Conservation (phyloP, 1,140 invertebrate species). For the Oncopodura yosiiana region DNA sequence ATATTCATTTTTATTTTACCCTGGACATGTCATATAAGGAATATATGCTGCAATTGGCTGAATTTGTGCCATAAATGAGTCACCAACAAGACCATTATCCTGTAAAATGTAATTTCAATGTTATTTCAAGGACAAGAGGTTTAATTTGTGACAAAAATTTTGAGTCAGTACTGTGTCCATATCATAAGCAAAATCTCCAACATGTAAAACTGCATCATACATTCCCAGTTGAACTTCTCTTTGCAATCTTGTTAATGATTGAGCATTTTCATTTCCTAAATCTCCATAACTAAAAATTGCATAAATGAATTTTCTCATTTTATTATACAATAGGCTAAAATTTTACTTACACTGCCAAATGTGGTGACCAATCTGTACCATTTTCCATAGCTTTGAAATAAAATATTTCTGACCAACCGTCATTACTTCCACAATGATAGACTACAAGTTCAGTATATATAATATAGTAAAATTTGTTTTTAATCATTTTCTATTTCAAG, state of each 20-base stretch:
- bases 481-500: background rate
- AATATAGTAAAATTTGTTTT: background rate
- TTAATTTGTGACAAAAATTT: background rate
- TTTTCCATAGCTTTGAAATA: constrained; percentile 56
- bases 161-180: constrained; percentile 57
- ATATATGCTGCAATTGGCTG: constrained; percentile 68
- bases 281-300: constrained; percentile 22
- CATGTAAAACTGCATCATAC: constrained; percentile 82
- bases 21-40: constrained; percentile 85
- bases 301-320: no score
- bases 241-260: constrained; percentile 68
- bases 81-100: constrained; percentile 65
- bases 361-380: constrained; percentile 60
- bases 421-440: constrained; percentile 68
- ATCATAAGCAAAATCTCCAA: constrained; percentile 94
- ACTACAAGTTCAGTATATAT: constrained; percentile 43
- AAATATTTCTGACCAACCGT: constrained; percentile 70
- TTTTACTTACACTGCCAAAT: constrained; percentile 80
- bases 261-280: constrained; percentile 35
- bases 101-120: constrained; percentile 30
- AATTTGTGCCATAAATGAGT: constrained; percentile 83
- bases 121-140: background rate
- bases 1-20: no score
- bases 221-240: constrained; percentile 65
- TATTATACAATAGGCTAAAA: constrained; percentile 81